Evolutionary conservation across 1,140 invertebrate species (phyloP).

Genomic region (Zelostemma sp.): DNA sequence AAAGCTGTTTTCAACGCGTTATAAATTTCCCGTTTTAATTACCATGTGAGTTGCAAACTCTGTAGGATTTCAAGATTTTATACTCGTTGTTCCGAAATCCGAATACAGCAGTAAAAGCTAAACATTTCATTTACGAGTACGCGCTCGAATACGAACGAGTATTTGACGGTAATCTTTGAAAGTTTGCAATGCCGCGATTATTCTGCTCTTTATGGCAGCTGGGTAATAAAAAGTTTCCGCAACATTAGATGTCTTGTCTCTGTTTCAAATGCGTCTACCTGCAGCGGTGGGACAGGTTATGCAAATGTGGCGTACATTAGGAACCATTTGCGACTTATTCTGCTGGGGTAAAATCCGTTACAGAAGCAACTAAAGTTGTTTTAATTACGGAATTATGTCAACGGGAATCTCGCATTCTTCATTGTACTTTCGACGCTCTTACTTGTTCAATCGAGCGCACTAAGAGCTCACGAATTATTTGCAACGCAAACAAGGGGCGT

Average conservation of each 20-base stretch:
- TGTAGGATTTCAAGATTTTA: slow-evolving; percentile 1
- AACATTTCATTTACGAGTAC: slow-evolving; percentile 21
- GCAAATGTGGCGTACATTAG: slow-evolving; percentile 52
- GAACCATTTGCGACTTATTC: slow-evolving; percentile 25
- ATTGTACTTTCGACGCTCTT: slow-evolving; percentile 40
- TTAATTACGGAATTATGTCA: slow-evolving; percentile 66
- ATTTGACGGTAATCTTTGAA: slow-evolving; percentile 19
- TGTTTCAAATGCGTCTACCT: slow-evolving; percentile 49
- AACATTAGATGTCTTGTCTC: slow-evolving; percentile 63
- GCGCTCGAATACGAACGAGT: slow-evolving; percentile 18
- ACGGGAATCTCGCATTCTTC: slow-evolving; percentile 23
- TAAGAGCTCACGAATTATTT: slow-evolving; percentile 56
- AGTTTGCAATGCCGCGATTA: slow-evolving; percentile 47
- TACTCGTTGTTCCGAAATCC: background rate
- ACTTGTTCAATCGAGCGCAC: slow-evolving; percentile 66
- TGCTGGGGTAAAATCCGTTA: slow-evolving; percentile 32
- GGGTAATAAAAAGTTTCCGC: slow-evolving; percentile 61
- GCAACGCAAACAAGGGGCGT: slow-evolving; percentile 29
- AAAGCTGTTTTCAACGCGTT: background rate
- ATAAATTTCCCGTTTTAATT: background rate
- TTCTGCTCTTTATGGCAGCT: slow-evolving; percentile 46
- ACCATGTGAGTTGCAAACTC: too few species aligned
- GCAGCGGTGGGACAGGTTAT: slow-evolving; percentile 53
- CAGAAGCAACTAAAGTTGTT: slow-evolving; percentile 37
- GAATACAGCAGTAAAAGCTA: slow-evolving; percentile 10